Base-by-base conservation (phyloP, 2,113 vertebrate genomes). In the Aphyosemion australe region DNA sequence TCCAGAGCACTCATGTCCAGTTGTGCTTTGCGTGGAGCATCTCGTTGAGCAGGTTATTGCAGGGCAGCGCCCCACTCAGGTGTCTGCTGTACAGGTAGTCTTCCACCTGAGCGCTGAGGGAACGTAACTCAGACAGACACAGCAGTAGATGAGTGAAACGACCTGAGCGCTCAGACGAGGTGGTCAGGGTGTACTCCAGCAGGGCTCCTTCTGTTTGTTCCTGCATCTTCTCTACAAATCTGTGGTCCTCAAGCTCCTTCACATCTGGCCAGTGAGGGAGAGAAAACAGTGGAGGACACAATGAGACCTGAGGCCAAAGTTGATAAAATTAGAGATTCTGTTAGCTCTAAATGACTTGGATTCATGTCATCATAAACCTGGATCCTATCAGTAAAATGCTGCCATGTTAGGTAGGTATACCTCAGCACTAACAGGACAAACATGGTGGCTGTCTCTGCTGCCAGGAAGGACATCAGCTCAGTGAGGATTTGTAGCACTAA, bases 11-110 rank as follows among this genome's bases (percentile, higher is more conserved):
- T 21, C 6, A 90, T 4, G 61, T 2, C 31, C 90, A 94, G 80
- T 92, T 92, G 89, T 90, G 85, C 84, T 95, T 98, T 84, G 96
- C 94, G 0, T 96, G 94, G 20, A 98, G 93, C 96, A 98, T 97
- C 90, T 98, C 96, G 0, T 94, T 93, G 72, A 98, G 94, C 69
- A 98, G 92, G 91, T 94, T 98, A 93, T 96, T 96, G 80, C 94
- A 94, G 15, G 94, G 95, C 78, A 96, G 94, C 80, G 97, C 96
- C 1, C 93, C 94, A 7, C 91, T 92, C 79, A 96, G 91, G 89
- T 97, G 94, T 73, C 94, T 95, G 87, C 92, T 92, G 88, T 94
- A 93, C 64, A 98, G 94, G 87, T 98, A 97, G 31, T 97, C 95
- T 86, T 97, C 96, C 0, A 94, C 94, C 69, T 96, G 93, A 80